Evolutionary conservation across 2,797 vertebrate genomes (phyloP), one percentile per base, ranked within the genome.

Genomic region (Basileuterus tristriatus): DNA sequence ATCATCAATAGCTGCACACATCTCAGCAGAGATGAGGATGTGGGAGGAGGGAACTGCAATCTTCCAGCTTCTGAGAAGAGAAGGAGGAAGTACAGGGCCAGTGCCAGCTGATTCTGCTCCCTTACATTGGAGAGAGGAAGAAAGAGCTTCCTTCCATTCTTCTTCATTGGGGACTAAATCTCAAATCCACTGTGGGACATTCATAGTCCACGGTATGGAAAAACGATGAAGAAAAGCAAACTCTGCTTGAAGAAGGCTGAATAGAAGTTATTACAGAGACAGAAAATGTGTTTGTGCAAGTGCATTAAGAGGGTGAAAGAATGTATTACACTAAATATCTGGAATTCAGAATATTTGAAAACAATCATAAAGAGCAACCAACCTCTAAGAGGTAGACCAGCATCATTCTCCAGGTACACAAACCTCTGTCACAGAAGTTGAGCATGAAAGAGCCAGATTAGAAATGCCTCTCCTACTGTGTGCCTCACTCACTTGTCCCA

Each of bases 61-160:
- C 77, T 93, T 90, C 89, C 91, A 96, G 74, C 80, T 96, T 93
- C 87, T 90, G 52, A 94, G 87, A 96, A 90, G n/a, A 82, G 8
- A 9, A 95, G 80, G 68, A 93, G 43, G 87, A 96, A 94, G 69
- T 76, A 74, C 5, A 12, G 85, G 37, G 83, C 63, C 2, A 15
- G 39, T 2, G 23, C 53, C 68, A 77, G 74, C 44, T 67, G 52
- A 95, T 86, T 91, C 59, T 91, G 76, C 69, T 95, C 87, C 55
- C 24, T 85, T 56, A 67, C 36, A 87, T 4, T 72, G 82, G 43
- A 83, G 80, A 83, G 50, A 24, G 29, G 47, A 95, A 96, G 74
- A 89, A 90, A 50, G 52, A 29, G 14, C n/a, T 79, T 91, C 49
- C 52, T 58, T 87, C 58, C 12, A 2, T 55, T 91, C 43, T 55